phyloP scores from a whole-genome alignment of 2,797 vertebrate genomes.

The Gymnothorax reevesii region DNA sequence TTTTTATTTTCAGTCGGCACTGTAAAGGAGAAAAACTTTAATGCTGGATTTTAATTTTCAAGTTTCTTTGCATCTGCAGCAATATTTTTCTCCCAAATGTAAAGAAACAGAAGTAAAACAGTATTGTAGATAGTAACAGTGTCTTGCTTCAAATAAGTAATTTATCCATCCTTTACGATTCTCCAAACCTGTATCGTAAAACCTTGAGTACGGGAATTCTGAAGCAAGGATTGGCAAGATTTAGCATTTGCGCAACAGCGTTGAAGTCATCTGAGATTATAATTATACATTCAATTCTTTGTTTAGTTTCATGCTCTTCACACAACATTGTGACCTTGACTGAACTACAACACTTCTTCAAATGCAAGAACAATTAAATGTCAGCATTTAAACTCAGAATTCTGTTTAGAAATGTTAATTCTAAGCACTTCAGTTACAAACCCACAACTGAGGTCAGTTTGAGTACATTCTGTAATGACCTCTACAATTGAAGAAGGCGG shows the following conservation, averaged over 20 bases:
- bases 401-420: background rate
- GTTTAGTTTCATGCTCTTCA: background rate
- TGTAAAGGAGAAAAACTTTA: too few species aligned
- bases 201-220: conserved; percentile 37
- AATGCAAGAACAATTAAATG: background rate
- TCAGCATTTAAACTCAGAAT: background rate
- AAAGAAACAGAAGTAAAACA: too few species aligned
- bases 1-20: too few species aligned
- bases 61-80: too few species aligned
- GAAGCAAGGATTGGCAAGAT: background rate
- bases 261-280: background rate
- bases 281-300: background rate
- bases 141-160: too few species aligned
- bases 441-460: background rate
- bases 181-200: background rate
- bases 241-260: background rate
- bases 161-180: too few species aligned
- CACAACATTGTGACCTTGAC: background rate
- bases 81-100: too few species aligned
- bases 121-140: too few species aligned
- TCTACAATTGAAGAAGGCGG: background rate
- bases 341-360: background rate
- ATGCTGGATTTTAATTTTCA: too few species aligned
- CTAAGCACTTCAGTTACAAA: background rate
- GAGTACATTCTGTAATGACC: background rate